Evolutionary conservation across 2,888 invertebrate species (phyloP).

Genomic region (Sussaba pulchella): DNA sequence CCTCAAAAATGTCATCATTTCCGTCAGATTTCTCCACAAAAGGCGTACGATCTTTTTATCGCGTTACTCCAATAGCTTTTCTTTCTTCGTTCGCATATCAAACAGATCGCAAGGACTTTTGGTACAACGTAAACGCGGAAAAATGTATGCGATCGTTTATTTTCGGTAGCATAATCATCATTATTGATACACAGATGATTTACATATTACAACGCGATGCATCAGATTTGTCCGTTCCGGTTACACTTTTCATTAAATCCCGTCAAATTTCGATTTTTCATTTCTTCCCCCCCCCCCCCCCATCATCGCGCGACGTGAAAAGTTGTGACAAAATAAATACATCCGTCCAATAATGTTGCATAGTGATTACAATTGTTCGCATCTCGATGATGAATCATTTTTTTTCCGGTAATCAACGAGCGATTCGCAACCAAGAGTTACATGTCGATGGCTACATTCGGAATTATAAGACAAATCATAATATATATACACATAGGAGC

Average conservation of each 20-base stretch:
- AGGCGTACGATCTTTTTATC: too few relatives aligned
- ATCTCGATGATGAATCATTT: conserved; percentile 28
- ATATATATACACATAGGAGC: conserved; percentile 29
- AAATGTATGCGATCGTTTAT: not conserved
- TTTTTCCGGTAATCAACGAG: not conserved
- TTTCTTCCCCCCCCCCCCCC: not conserved
- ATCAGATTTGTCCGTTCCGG: conserved; percentile 28
- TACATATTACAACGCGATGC: conserved; percentile 51
- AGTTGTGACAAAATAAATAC: conserved; percentile 11
- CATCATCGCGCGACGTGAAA: not conserved
- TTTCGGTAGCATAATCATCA: conserved; percentile 84
- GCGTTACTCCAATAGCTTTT: too few relatives aligned
- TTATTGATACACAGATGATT: conserved; percentile 51
- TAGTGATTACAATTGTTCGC: not conserved
- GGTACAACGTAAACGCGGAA: not conserved
- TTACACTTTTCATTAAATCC: conserved; percentile 3
- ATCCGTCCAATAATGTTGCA: conserved; percentile 13
- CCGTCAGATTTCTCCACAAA: too few relatives aligned
- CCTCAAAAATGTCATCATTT: too few relatives aligned
- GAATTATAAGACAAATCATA: conserved; percentile 7
- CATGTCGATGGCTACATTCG: conserved; percentile 16
- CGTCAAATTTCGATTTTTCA: not conserved
- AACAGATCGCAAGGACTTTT: not conserved
- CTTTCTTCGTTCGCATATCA: not conserved
- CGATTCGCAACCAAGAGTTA: conserved; percentile 13